Evolutionary conservation across 1,140 invertebrate genomes (phyloP).

Genomic region (Phymastichus coffea): DNA sequence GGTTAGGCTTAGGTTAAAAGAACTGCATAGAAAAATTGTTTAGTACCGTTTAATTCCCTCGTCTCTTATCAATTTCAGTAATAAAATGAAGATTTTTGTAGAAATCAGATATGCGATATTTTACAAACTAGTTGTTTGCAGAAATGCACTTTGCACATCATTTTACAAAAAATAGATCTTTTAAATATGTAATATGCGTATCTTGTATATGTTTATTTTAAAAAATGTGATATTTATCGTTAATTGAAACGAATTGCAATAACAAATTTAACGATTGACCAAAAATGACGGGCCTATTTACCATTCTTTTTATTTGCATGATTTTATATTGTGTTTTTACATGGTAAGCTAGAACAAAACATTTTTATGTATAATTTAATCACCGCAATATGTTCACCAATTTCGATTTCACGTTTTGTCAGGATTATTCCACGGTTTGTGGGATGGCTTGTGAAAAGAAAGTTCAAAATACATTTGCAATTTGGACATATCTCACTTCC

Average conservation of each 20-base stretch:
- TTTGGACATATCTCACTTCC: constrained; percentile 69
- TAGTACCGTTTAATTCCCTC: too few species aligned
- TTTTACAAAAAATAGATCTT: too few species aligned
- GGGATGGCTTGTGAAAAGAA: constrained; percentile 68
- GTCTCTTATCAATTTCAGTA: background rate
- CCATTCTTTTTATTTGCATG: constrained; percentile 42
- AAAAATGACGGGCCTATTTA: constrained; percentile 48
- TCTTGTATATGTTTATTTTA: too few species aligned
- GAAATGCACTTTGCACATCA: too few species aligned
- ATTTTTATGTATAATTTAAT: constrained; percentile 5
- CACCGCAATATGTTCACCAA: constrained; percentile 13
- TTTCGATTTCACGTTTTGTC: constrained; percentile 28
- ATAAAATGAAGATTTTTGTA: background rate
- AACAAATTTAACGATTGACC: too few species aligned
- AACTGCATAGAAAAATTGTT: too few species aligned
- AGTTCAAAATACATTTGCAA: constrained; percentile 66
- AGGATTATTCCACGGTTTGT: constrained; percentile 69
- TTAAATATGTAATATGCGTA: too few species aligned
- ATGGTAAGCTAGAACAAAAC: constrained; percentile 38
- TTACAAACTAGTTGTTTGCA: too few species aligned
- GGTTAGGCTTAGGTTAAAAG: too few species aligned
- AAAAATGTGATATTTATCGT: too few species aligned
- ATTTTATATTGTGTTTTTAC: constrained; percentile 50
- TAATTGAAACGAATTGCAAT: too few species aligned
- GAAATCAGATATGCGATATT: too few species aligned